Percentiles rank a stretch among this genome's conserved stretches.
Evolutionary conservation across 2,113 vertebrate species (phyloP).

Genomic region (Abramis brama): DNA sequence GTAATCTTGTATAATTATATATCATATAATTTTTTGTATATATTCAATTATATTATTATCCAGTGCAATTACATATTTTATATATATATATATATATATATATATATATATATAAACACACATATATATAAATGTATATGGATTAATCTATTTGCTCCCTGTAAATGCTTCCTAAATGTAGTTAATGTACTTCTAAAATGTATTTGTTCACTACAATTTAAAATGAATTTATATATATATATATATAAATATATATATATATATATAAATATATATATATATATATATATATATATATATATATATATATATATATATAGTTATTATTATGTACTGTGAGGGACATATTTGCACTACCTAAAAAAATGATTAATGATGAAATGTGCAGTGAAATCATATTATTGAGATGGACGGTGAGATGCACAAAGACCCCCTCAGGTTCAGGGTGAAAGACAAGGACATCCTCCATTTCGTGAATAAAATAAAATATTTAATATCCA

Average conservation of each 20-base stretch:
- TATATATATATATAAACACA: background rate
- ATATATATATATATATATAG: background rate
- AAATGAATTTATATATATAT: no score
- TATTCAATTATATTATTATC: background rate
- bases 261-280: background rate
- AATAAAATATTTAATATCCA: background rate
- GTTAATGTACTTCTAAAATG: no score
- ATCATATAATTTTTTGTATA: background rate
- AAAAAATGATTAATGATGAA: background rate
- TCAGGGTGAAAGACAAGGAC: conserved; percentile 19
- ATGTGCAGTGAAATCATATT: background rate
- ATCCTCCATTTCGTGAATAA: conserved; percentile 28
- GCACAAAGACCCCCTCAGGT: conserved; percentile 16
- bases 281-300: background rate
- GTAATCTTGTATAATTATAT: background rate
- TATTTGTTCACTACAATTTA: no score
- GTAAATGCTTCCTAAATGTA: no score
- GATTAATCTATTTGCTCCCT: no score
- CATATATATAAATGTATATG: background rate
- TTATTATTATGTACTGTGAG: background rate
- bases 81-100: background rate
- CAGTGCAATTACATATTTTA: background rate
- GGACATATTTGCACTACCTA: background rate
- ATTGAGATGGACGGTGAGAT: background rate
- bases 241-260: background rate